A percentile compares a stretch with the other conserved stretches of the same genome.
Evolutionary conservation across 2,888 invertebrate genomes (phyloP).

Genomic region (Isotomurus palustris): DNA sequence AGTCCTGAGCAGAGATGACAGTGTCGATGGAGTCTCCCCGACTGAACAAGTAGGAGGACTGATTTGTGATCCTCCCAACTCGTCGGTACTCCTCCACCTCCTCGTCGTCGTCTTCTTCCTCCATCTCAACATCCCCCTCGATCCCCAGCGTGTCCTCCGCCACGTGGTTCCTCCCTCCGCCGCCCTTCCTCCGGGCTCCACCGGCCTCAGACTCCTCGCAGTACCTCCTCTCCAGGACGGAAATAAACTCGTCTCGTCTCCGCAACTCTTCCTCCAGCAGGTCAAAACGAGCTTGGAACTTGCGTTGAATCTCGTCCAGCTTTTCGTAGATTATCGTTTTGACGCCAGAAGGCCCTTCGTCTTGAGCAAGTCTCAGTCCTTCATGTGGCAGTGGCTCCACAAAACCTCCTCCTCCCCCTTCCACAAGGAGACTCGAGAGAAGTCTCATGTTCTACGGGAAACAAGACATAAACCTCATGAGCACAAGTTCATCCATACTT

Average conservation of each 20-base stretch:
- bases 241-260: slow-evolving; percentile 73
- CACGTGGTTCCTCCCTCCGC: slow-evolving; percentile 6
- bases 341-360: slow-evolving; percentile 72
- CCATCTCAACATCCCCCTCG: slow-evolving; percentile 26
- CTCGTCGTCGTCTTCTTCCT: slow-evolving; percentile 40
- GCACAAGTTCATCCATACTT: too few relatives aligned
- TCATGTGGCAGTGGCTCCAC: too few relatives aligned
- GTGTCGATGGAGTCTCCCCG: slow-evolving; percentile 63
- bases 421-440: too few relatives aligned
- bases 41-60: slow-evolving; percentile 41
- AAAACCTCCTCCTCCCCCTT: too few relatives aligned
- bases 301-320: slow-evolving; percentile 50
- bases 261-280: slow-evolving; percentile 75
- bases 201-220: slow-evolving; percentile 58
- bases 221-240: slow-evolving; percentile 68
- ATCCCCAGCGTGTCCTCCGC: too few relatives aligned
- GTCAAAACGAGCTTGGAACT: slow-evolving; percentile 59
- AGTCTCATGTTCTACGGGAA: too few relatives aligned
- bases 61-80: slow-evolving; percentile 10
- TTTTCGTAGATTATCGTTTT: slow-evolving; percentile 71
- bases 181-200: slow-evolving; percentile 9
- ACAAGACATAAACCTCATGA: too few relatives aligned
- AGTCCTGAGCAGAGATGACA: slow-evolving; percentile 62
- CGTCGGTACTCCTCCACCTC: slow-evolving; percentile 14
- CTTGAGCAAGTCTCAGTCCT: slow-evolving; percentile 53